Conservation (phyloP, 30 jellyfish, hydroid and myxozoan genomes). For the Aurelia coerulea region DNA sequence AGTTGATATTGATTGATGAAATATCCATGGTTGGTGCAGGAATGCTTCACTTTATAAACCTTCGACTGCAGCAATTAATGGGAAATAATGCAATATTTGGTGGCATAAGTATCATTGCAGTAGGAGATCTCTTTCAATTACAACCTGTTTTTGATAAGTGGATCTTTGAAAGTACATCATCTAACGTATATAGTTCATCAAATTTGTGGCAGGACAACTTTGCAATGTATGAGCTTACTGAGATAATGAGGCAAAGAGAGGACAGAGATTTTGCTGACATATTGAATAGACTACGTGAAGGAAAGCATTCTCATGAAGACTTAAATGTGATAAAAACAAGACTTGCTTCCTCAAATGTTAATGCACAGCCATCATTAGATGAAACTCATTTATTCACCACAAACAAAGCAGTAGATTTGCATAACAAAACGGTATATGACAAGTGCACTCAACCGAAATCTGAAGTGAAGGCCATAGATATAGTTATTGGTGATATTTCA, state of each 20-base stretch:
- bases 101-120: conserved; percentile 17
- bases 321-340: background rate
- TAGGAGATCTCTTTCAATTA: background rate
- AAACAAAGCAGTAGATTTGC: conserved; percentile 1
- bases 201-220: conserved; percentile 21
- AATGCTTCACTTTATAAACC: background rate
- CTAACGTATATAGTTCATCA: background rate
- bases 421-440: background rate
- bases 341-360: background rate
- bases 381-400: conserved; percentile 16
- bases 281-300: conserved; percentile 2
- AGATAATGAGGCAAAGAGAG: background rate
- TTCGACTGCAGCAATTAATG: conserved; percentile 20
- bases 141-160: conserved; percentile 27
- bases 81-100: conserved; percentile 11
- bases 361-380: background rate
- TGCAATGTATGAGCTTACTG: too few species aligned
- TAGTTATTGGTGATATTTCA: background rate
- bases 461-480: background rate
- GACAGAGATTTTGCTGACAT: conserved; percentile 4
- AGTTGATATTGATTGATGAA: too few species aligned
- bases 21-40: too few species aligned
- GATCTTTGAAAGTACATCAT: conserved; percentile 8
- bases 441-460: background rate
- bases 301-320: conserved; percentile 1